Evolutionary conservation across 2,113 vertebrate genomes (phyloP).

Genomic region (Ailuropoda melanoleuca): DNA sequence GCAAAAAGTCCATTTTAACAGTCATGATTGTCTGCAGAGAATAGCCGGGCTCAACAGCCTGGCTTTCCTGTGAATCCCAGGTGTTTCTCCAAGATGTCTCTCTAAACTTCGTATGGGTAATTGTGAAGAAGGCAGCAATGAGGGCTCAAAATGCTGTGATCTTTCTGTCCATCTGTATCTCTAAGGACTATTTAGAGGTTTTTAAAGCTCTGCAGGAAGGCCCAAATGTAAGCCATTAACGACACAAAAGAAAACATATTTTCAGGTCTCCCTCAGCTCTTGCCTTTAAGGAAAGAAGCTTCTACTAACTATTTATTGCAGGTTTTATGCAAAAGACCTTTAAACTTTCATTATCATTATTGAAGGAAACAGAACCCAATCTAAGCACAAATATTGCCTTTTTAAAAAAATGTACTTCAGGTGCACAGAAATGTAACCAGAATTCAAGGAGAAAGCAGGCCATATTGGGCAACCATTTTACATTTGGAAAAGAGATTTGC

Average conservation of each 20-base stretch:
- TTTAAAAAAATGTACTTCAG: not conserved
- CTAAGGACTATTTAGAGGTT: constrained; percentile 5
- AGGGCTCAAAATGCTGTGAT: constrained; percentile 34
- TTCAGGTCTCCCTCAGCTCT: not conserved
- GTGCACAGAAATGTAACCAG: not conserved
- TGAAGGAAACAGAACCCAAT: not conserved
- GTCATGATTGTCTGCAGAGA: not conserved
- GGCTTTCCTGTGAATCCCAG: not conserved
- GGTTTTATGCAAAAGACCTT: not conserved
- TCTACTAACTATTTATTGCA: not conserved
- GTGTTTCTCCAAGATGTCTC: not conserved
- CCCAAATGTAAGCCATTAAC: not conserved
- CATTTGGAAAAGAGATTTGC: not conserved
- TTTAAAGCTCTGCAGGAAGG: not conserved
- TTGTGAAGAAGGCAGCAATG: not conserved
- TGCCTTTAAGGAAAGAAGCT: not conserved
- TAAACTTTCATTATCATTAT: not conserved
- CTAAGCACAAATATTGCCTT: not conserved
- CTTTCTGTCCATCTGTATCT: constrained; percentile 23
- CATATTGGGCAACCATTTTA: not conserved
- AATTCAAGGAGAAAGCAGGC: not conserved
- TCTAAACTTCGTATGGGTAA: not conserved
- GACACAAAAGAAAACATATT: not conserved
- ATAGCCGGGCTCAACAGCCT: not conserved
- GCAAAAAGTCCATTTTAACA: not conserved